Evolutionary conservation across 1,140 invertebrate species (phyloP), one percentile per base, ranked within the genome.

Genomic region (Colletes gigas): DNA sequence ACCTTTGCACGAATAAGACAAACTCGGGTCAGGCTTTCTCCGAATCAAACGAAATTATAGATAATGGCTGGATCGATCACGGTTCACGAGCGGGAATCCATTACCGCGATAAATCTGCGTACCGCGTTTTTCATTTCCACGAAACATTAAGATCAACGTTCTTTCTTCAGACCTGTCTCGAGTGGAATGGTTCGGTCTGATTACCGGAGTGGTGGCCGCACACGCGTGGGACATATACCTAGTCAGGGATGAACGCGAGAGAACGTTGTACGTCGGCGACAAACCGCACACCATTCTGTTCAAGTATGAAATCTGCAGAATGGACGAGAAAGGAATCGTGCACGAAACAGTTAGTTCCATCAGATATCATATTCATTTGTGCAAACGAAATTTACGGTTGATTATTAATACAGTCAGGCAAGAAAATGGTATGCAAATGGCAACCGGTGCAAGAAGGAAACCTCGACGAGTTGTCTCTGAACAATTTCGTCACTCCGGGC

Each of bases 171-270:
- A 82, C 73, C 74, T 91, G 30, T 50, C 44, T 7, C 81, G 71
- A 7, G 72, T 80, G 8, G 87, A 87, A 55, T 90, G 89, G 89
- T 88, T 92, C 21, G 91, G 90, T 57, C 66, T 91, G 77, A 91
- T 92, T 79, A 90, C 81, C 15, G 83, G 88, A 1, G 83, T 84
- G 3, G 6, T 90, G n/a, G 71, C 87, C 9, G 67, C 83, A 7
- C 69, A 79, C 8, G 69, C 41, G n/a, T 88, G 87, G 19, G 84
- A 90, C 62, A 47, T 91, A 19, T 60, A 66, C 70, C 77, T 83
- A 21, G 70, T 63, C 57, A 84, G 69, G 57, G 72, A 87, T 80
- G 21, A 68, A 41, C 15, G 78, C 7, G 81, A 80, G 14, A 84
- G 89, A 71, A 30, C 47, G 0, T 71, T 90, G 14, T 68, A 66